A percentile compares a stretch with the other conserved stretches of the same genome.
Evolutionary conservation across 1,140 invertebrate genomes (phyloP).

Genomic region (Araneus ventricosus): DNA sequence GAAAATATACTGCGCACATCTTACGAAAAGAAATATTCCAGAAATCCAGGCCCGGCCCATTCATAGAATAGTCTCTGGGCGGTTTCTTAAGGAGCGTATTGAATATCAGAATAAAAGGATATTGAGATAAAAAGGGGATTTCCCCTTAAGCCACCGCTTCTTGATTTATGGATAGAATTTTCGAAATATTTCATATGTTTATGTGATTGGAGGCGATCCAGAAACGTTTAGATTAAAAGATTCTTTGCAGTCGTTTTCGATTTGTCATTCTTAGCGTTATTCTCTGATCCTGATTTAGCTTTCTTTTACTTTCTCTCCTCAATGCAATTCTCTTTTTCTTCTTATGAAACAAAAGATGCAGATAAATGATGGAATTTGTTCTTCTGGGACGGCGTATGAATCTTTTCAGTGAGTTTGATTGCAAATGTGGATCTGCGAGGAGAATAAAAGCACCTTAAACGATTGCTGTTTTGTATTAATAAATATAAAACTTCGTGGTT

Average conservation of each 20-base stretch:
- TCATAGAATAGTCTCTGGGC: neutral
- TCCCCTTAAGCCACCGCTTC: neutral
- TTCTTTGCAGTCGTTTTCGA: neutral
- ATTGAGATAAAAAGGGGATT: slow-evolving; percentile 13
- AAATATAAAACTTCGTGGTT: too few species aligned
- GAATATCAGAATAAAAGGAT: slow-evolving; percentile 4
- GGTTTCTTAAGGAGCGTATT: slow-evolving; percentile 10
- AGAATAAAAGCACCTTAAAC: too few species aligned
- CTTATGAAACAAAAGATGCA: too few species aligned
- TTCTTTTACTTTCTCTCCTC: too few species aligned
- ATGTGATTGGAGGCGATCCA: slow-evolving; percentile 3
- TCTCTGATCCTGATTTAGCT: too few species aligned
- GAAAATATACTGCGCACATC: neutral
- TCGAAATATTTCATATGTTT: slow-evolving; percentile 15
- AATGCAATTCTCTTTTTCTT: too few species aligned
- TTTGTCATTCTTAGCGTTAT: too few species aligned
- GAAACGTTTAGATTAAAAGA: slow-evolving; percentile 1
- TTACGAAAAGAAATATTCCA: neutral
- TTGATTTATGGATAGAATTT: neutral
- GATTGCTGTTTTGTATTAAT: too few species aligned
- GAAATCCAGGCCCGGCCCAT: neutral
- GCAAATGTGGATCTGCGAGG: too few species aligned
- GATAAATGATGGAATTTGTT: too few species aligned
- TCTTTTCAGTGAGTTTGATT: too few species aligned
- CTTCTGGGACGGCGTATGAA: too few species aligned